Evolutionary conservation across 2,113 vertebrate species (phyloP).

Genomic region (Bucco capensis): DNA sequence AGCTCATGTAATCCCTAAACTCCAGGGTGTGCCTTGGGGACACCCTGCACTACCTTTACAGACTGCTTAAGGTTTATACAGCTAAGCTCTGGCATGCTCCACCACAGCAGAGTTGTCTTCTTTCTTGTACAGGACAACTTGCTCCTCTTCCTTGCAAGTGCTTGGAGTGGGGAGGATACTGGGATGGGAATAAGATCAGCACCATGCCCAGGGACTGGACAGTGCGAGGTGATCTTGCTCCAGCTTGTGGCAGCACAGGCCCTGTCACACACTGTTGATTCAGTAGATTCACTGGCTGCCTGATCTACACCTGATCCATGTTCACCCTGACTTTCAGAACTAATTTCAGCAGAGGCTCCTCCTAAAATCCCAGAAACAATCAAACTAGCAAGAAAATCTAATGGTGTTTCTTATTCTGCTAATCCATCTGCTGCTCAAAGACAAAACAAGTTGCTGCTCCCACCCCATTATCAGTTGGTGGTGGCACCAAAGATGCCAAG

Average conservation of each 20-base stretch:
- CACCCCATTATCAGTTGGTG: neutral
- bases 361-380: neutral
- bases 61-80: neutral
- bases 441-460: neutral
- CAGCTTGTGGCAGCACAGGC: fast-evolving
- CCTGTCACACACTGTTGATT: neutral
- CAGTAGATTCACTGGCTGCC: neutral
- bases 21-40: neutral
- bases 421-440: slow-evolving; percentile 32
- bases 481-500: neutral
- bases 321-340: neutral
- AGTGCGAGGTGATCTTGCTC: neutral
- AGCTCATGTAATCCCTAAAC: neutral
- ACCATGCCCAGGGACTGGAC: neutral
- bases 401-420: neutral
- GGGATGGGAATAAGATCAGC: neutral
- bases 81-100: neutral
- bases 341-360: neutral
- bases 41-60: neutral
- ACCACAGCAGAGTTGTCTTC: neutral
- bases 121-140: neutral
- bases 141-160: neutral
- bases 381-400: neutral
- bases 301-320: neutral
- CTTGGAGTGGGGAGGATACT: neutral